Evolutionary conservation across 2,888 invertebrate genomes (phyloP).

Genomic region (Meghimatium bilineatum): DNA sequence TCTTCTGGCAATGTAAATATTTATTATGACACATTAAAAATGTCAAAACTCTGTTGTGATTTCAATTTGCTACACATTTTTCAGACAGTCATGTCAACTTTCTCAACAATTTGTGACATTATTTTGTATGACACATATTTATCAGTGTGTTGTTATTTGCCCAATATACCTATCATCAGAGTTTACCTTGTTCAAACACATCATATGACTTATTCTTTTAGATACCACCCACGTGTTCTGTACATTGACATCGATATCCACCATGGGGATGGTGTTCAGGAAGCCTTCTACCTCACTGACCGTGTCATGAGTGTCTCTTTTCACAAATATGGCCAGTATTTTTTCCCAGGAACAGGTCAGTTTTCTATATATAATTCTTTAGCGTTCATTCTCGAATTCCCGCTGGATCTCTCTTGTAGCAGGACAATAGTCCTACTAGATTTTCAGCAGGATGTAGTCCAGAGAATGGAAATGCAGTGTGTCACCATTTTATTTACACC

Average conservation of each 20-base stretch:
- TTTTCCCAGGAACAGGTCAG: conserved; percentile 94
- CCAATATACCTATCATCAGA: background rate
- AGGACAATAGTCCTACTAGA: too few relatives aligned
- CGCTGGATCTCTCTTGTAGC: too few relatives aligned
- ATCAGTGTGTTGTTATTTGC: background rate
- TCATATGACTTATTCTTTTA: conserved; percentile 74
- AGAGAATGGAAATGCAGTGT: too few relatives aligned
- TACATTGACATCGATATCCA: conserved; percentile 99
- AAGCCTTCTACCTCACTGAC: conserved; percentile 97
- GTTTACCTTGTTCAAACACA: background rate
- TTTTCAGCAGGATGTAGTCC: too few relatives aligned
- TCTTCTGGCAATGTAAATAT: too few relatives aligned
- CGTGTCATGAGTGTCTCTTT: conserved; percentile 99
- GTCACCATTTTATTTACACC: too few relatives aligned
- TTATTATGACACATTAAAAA: too few relatives aligned
- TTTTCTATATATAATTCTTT: background rate
- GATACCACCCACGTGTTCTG: conserved; percentile 94
- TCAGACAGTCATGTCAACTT: too few relatives aligned
- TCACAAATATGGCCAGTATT: conserved; percentile 98
- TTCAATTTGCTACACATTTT: too few relatives aligned
- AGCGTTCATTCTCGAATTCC: too few relatives aligned
- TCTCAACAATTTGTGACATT: too few relatives aligned
- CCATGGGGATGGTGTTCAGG: conserved; percentile 89
- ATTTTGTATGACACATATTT: background rate
- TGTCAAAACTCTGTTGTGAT: too few relatives aligned